Percentiles rank a stretch among this genome's conserved stretches.
These are phyloP conservation scores for Procavia capensis DNA, from an alignment of 2,113 vertebrate genomes.

Conservation along the genomic window DNA sequence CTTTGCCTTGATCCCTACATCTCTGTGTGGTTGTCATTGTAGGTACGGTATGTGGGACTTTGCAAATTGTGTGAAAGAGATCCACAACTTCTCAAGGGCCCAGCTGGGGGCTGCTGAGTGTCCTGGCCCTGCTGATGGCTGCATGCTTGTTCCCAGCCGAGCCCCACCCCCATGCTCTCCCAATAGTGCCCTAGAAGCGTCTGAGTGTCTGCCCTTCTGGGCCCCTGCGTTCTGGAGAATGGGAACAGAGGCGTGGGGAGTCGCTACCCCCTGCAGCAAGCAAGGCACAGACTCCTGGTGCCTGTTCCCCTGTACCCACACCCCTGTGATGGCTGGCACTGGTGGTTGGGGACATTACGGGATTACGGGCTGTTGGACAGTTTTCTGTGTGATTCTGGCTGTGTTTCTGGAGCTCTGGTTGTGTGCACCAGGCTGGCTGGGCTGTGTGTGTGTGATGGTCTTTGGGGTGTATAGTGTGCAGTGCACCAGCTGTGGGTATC, in stretches of 20 bases:
- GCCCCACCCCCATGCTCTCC: background rate
- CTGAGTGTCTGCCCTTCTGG: background rate
- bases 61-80: background rate
- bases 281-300: too few relatives aligned
- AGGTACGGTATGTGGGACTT: background rate
- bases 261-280: background rate
- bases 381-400: background rate
- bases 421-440: background rate
- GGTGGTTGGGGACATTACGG: background rate
- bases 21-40: background rate
- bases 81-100: too few relatives aligned
- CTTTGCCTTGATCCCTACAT: background rate
- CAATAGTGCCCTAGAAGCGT: too few relatives aligned
- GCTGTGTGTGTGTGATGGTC: background rate
- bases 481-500: background rate
- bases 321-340: background rate
- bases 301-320: background rate
- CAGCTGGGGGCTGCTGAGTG: background rate
- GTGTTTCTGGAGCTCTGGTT: background rate
- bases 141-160: background rate
- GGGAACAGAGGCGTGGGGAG: background rate
- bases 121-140: accelerated
- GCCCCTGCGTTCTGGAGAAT: background rate
- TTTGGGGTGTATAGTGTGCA: too few relatives aligned
- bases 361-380: background rate